Evolutionary conservation across 2,113 vertebrate species (phyloP), one percentile per base, ranked within the genome.

Genomic region (Larimichthys crocea): DNA sequence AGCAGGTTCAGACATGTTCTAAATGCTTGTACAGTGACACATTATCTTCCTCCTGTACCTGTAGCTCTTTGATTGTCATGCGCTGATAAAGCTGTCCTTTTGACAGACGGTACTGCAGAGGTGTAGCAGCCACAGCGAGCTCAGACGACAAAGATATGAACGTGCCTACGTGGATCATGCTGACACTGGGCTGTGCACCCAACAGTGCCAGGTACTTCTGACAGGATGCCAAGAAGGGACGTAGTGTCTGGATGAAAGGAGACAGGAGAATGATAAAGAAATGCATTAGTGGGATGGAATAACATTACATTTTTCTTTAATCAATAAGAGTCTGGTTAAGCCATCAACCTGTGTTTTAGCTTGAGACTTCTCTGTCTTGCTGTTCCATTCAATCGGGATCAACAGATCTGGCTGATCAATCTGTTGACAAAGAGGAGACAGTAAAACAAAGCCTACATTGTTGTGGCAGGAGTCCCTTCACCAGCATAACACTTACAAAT

Each of bases 361-460:
- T 93, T 94, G 92, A 72, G 95, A 95, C 83, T 82, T 94, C 46
- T 89, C 77, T 7, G 78, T 86, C 53, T 91, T 87, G 79, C 65
- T 91, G 92, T 96, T 94, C 94, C 94, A 96, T 86, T 96, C 91
- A 71, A 90, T 91, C 1, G 96, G 96, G 86, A 98, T 93, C 29
- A 96, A 94, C 88, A 98, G 94, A 44, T 98, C 95, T 35, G 98
- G 97, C 88, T 97, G 96, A 88, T 98, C 97, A 90, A 99, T 98
- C 98, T 99, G 92, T 86, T 85, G 84, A 91, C 82, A 84, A 60
- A 73, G 57, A 79, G 11, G 20, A 87, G 10, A 70, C 22, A 71
- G 69, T 46, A 14, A 52, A 42, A 63, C 10, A 48, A 79, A 61
- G 2, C 26, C 31, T 2, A 5, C 19, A 22, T 66, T 79, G 8